phyloP scores from a whole-genome alignment of 2,797 vertebrate genomes.

The Bradypodion ventrale region DNA sequence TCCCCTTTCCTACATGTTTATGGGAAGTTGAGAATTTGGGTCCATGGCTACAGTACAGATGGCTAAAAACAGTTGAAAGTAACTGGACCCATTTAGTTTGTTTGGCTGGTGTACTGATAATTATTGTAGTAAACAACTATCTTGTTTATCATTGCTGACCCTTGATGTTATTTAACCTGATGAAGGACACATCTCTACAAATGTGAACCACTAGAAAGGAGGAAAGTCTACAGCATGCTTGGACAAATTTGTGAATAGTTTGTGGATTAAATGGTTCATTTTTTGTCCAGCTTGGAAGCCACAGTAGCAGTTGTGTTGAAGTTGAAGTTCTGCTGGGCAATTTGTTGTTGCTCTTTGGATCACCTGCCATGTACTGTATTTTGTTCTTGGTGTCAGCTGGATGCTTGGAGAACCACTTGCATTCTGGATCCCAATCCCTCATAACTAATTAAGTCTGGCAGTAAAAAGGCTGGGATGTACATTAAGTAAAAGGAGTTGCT shows the following conservation, averaged over 20 bases:
- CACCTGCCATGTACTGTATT: slow-evolving; percentile 6
- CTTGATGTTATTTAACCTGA: not conserved
- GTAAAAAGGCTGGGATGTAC: not conserved
- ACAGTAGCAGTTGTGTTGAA: not conserved
- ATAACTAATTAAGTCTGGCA: not conserved
- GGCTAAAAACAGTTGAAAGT: not conserved
- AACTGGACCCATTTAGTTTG: not conserved
- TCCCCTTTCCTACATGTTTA: not conserved
- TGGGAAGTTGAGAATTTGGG: not conserved
- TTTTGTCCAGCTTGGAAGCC: not conserved
- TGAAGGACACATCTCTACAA: not conserved
- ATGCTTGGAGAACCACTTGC: slow-evolving; percentile 2
- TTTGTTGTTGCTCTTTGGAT: slow-evolving; percentile 15
- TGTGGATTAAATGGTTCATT: not conserved
- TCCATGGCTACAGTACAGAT: not conserved
- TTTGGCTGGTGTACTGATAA: not conserved
- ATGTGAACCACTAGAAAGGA: not conserved
- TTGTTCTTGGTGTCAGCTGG: slow-evolving; percentile 9
- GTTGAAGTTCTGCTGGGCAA: not conserved
- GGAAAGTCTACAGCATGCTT: not conserved
- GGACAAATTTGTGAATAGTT: not conserved
- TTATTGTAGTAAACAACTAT: not conserved
- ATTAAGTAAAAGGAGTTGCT: not conserved
- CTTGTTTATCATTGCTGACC: not conserved
- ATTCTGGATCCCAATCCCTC: not conserved